Evolutionary conservation across 37 sponge, comb jelly and placozoan species (phyloP), one percentile per base, ranked within the genome.

Genomic region (Lycopodina hypogea): DNA sequence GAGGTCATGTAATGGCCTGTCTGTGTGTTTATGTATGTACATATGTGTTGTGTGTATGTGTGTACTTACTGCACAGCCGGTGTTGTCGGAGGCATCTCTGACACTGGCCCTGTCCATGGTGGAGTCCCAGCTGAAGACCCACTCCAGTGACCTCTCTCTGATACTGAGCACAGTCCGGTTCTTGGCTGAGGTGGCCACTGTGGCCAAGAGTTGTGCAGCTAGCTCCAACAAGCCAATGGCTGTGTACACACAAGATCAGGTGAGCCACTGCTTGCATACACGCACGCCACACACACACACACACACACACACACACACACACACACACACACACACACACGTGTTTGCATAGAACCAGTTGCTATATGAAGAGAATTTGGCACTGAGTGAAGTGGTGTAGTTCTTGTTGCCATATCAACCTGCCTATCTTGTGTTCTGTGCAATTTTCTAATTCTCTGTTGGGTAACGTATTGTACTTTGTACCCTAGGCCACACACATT

Each of bases 11-110:
- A n/a, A n/a, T n/a, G 7, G 61, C 4, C 24, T 29, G 29, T 60
- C 14, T 60, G 29, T 60, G 24, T 29, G 28, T 60, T 3, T 60
- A 15, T 29, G 61, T 29, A 6, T 60, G 28, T 60, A 23, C 61
- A 12, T 60, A 28, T 60, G 48, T 45, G 48, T n/a, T 45, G 48
- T 60, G 29, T 60, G 28, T 60, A 12, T 60, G 24, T 71, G 12
- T 53, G 11, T 66, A 12, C n/a, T n/a, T n/a, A n/a, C n/a, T n/a
- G n/a, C n/a, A n/a, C 53, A 80, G 81, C 81, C 81, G 3, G 45
- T 42, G 8, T 60, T 80, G 32, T n/a, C 58, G 0, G 81, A 80
- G 42, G 26, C 81, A 19, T 70, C 81, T 9, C 71, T 80, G 29
- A 29, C 71, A 22, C 45, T 80, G 71, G 81, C 71, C 14, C 81